A percentile compares a stretch with the other conserved stretches of the same genome.
Conservation (phyloP, 2,113 vertebrate genomes). For the Calidris pugnax region DNA sequence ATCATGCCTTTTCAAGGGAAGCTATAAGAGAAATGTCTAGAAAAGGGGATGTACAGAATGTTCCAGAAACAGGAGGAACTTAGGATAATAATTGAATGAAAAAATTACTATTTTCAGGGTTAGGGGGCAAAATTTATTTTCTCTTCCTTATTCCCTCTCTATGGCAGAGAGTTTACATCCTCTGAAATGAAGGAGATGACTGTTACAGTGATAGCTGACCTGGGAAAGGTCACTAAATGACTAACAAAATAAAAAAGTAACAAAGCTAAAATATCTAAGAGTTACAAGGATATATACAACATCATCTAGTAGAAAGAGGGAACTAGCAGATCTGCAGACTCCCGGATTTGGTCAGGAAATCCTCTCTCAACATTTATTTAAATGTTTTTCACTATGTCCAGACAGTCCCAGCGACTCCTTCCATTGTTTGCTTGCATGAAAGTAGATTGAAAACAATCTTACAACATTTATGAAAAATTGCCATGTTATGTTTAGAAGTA, state of each 20-base stretch:
- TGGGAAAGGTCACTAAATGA: not conserved
- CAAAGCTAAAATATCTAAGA: not conserved
- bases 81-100: not conserved
- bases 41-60: not conserved
- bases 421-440: not conserved
- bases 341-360: not conserved
- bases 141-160: not conserved
- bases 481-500: not conserved
- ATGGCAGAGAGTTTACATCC: not conserved
- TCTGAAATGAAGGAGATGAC: not conserved
- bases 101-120: not conserved
- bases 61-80: not conserved
- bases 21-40: accelerated
- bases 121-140: not conserved
- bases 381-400: not conserved
- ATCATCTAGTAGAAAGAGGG: not conserved
- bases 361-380: not conserved
- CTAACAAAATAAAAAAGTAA: not conserved
- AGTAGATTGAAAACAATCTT: not conserved
- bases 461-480: not conserved
- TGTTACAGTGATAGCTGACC: not conserved
- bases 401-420: not conserved
- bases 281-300: not conserved
- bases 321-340: not conserved
- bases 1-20: not conserved